Base-by-base conservation (phyloP, 2,888 invertebrate genomes). In the Acrobasis repandana region DNA sequence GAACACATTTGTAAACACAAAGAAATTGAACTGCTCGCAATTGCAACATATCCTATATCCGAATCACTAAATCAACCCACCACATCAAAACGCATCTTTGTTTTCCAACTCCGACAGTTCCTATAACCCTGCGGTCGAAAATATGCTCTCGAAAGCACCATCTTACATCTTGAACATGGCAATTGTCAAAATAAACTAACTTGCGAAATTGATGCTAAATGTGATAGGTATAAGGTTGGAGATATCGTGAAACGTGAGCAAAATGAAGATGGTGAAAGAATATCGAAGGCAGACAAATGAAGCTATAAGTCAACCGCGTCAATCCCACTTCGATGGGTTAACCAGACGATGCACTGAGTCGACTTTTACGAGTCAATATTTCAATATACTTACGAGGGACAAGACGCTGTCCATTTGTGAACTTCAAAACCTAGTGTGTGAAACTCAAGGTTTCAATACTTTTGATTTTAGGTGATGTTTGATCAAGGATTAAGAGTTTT, bases 321-420 rank as follows among this genome's bases (percentile, higher is more conserved):
- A 85, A 84, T 87, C 83, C 83, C 73, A 69, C 68, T 72, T 83
- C 79, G 80, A 82, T 86, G 83, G 84, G 88, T 89, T 86, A 85
- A 81, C 74, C 81, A 72, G 83, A 80, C 82, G 80, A 85, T 77
- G 82, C 80, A 76, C 73, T 72, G 78, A 75, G 81, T 76, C 74
- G 87, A 86, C 86, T 62, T 92, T 91, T 92, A 92, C 76, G 90
- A 83, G 82, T 82, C 83, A 77, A 91, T 92, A 91, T 90, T 90
- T 92, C 90, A 92, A 89, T 91, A 90, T 90, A 79, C 88, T 90
- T 92, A 92, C 85, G 90, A 92, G 91, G 82, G 70, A 72, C 72
- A 54, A 54, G 76, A 75, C 68, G 67, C 76, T 77, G 72, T 72
- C 77, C 80, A 74, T 77, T 78, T 77, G 76, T 18, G 49, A 14